phyloP scores from a whole-genome alignment of 1,140 invertebrate genomes.

The Condylostylus longicornis region DNA sequence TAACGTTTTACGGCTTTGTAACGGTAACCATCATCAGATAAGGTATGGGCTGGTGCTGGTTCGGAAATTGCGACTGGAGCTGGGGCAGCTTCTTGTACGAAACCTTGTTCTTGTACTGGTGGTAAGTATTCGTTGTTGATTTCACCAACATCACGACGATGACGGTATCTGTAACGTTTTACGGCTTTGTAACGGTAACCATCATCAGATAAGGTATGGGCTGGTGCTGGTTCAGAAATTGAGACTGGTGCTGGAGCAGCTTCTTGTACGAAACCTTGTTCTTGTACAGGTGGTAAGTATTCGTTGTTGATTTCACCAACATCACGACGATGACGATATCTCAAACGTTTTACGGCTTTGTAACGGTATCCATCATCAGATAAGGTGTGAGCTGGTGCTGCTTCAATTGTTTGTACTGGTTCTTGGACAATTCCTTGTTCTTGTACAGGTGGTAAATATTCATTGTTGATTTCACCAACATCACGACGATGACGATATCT shows the following conservation, averaged over 20 bases:
- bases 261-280: slow-evolving; percentile 12
- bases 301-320: slow-evolving; percentile 16
- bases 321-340: slow-evolving; percentile 19
- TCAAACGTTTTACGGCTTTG: slow-evolving; percentile 14
- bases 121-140: slow-evolving; percentile 18
- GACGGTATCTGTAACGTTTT: slow-evolving; percentile 16
- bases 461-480: slow-evolving; percentile 16
- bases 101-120: slow-evolving; percentile 12
- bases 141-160: slow-evolving; percentile 16
- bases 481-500: slow-evolving; percentile 23
- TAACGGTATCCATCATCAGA: slow-evolving; percentile 18
- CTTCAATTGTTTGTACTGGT: slow-evolving; percentile 3
- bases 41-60: slow-evolving; percentile 1
- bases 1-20: slow-evolving; percentile 6
- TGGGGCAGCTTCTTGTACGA: slow-evolving; percentile 7
- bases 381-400: too few species aligned
- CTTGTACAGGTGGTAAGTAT: slow-evolving; percentile 7
- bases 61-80: neutral
- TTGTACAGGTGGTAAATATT: slow-evolving; percentile 18
- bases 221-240: slow-evolving; percentile 8
- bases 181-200: slow-evolving; percentile 20
- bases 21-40: slow-evolving; percentile 6
- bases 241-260: slow-evolving; percentile 15
- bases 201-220: slow-evolving; percentile 11
- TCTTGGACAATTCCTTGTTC: slow-evolving; percentile 10